Evolutionary conservation across 2,797 vertebrate genomes (phyloP).

Genomic region (Pipistrellus kuhlii): DNA sequence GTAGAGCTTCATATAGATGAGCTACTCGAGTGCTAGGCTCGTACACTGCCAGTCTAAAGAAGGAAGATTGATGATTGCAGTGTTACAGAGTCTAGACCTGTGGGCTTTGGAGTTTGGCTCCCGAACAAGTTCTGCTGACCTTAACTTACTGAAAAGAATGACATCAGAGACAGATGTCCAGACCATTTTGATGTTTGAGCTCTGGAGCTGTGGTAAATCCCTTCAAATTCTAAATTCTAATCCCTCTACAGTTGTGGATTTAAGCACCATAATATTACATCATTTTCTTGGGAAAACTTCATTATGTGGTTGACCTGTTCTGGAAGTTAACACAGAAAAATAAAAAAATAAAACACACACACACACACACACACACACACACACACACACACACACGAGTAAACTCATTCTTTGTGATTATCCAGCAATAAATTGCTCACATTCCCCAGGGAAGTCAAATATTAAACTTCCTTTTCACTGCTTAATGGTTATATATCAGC

Average conservation of each 20-base stretch:
- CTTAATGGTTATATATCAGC: background rate
- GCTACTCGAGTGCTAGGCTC: background rate
- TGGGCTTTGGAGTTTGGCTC: constrained; percentile 25
- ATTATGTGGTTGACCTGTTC: constrained; percentile 21
- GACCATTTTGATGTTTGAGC: background rate
- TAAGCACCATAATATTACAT: background rate
- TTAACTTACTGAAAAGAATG: constrained; percentile 50
- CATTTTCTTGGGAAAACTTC: constrained; percentile 26
- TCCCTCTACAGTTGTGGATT: constrained; percentile 8
- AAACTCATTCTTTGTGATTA: constrained; percentile 49
- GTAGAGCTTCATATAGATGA: background rate
- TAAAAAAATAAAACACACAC: background rate
- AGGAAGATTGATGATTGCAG: constrained; percentile 1
- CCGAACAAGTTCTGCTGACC: constrained; percentile 7
- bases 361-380: background rate
- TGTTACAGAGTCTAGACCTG: background rate
- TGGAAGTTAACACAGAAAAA: background rate
- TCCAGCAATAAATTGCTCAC: background rate
- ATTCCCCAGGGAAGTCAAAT: constrained; percentile 6
- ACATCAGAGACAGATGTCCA: background rate
- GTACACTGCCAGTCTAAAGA: background rate
- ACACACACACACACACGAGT: background rate
- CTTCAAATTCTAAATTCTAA: constrained; percentile 24
- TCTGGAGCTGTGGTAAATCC: background rate
- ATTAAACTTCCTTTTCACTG: constrained; percentile 22